phyloP scores from a whole-genome alignment of 1,140 invertebrate species.

The Bombus superbus region DNA sequence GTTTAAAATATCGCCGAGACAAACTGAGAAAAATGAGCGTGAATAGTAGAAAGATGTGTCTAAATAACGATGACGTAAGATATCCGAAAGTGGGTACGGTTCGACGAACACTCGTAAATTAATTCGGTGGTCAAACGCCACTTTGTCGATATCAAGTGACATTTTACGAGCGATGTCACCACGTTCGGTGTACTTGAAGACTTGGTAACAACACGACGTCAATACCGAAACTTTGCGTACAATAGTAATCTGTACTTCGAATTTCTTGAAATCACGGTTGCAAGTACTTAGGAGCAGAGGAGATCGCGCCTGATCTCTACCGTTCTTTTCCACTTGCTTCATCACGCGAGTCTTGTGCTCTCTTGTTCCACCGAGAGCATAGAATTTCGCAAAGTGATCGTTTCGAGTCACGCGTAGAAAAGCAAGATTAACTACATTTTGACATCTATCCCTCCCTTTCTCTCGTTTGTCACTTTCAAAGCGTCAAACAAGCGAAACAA shows the following conservation, averaged over 20 bases:
- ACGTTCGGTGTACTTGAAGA: too few species aligned
- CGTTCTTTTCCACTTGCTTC: constrained; percentile 14
- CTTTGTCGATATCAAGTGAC: too few species aligned
- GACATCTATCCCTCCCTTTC: neutral
- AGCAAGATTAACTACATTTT: neutral
- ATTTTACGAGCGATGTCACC: neutral
- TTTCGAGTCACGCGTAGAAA: neutral
- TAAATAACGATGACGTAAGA: neutral
- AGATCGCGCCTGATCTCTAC: neutral
- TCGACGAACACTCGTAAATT: neutral
- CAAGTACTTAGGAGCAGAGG: too few species aligned
- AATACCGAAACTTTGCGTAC: neutral
- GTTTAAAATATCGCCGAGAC: neutral
- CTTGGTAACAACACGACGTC: neutral
- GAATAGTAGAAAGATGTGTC: neutral
- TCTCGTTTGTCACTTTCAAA: neutral
- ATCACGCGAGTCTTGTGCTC: neutral
- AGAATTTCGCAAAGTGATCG: neutral
- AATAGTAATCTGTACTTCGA: neutral
- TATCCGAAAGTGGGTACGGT: neutral
- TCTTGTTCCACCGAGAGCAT: neutral
- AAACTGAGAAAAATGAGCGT: neutral
- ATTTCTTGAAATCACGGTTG: neutral
- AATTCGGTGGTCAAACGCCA: neutral
- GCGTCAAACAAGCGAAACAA: neutral